A percentile compares a stretch with the other conserved stretches of the same genome.
These are phyloP conservation scores for Teleogryllus oceanicus DNA, from an alignment of 2,888 invertebrate species.

Conservation along the genomic window DNA sequence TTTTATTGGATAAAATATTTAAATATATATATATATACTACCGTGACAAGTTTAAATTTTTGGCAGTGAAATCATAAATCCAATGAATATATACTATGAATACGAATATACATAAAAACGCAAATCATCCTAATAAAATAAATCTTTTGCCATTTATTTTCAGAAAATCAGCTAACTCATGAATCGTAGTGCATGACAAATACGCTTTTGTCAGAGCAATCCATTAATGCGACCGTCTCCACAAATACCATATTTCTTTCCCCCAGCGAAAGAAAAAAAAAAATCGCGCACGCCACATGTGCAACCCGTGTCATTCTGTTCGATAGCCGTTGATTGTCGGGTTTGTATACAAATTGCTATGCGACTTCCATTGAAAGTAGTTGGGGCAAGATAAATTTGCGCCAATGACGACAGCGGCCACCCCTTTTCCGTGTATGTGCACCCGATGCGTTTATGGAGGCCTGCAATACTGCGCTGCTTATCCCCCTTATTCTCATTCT, in stretches of 20 bases:
- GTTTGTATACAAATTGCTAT: constrained; percentile 7
- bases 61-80: too few species aligned
- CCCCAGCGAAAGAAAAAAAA: not conserved
- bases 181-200: not conserved
- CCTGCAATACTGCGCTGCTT: not conserved
- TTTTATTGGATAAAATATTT: too few species aligned
- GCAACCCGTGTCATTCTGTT: not conserved
- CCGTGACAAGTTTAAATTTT: too few species aligned
- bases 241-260: not conserved
- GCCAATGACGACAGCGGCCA: not conserved
- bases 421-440: not conserved
- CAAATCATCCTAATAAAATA: too few species aligned
- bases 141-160: too few species aligned
- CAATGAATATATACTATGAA: too few species aligned
- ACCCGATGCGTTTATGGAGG: not conserved
- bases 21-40: too few species aligned
- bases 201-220: not conserved
- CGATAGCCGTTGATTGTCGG: constrained; percentile 5
- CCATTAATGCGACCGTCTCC: not conserved
- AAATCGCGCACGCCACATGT: not conserved
- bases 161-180: too few species aligned
- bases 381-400: constrained; percentile 9
- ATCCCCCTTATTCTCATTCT: constrained; percentile 18
- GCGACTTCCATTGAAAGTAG: not conserved
- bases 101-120: too few species aligned